Conservation (phyloP, 2,888 invertebrate genomes). For the Hylaea fasciaria region DNA sequence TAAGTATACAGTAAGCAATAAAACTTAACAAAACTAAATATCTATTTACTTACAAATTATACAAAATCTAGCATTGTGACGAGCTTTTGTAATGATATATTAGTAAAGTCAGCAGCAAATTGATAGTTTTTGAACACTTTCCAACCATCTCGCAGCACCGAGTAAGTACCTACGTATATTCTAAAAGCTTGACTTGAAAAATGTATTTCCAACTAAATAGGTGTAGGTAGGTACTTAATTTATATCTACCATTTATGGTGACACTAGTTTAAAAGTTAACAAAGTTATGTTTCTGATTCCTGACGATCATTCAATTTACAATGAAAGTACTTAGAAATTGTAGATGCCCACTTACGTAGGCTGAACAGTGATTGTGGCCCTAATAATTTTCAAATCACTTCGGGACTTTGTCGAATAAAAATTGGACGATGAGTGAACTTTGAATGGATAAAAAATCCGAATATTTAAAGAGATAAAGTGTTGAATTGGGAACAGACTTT, state of each 20-base stretch:
- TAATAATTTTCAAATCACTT: neutral
- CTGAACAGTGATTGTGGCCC: conserved; percentile 39
- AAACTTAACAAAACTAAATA: no score
- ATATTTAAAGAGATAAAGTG: conserved; percentile 12
- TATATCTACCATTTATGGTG: neutral
- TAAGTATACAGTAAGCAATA: no score
- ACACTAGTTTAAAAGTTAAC: conserved; percentile 2
- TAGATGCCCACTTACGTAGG: conserved; percentile 50
- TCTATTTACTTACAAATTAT: no score
- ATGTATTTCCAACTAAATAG: no score
- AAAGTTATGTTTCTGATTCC: conserved; percentile 41
- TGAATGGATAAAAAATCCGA: neutral
- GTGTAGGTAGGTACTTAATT: neutral
- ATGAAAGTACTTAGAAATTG: conserved; percentile 23
- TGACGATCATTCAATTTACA: conserved; percentile 33
- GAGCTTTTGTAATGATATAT: no score
- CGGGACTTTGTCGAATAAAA: conserved; percentile 2
- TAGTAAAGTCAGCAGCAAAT: no score
- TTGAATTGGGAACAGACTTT: conserved; percentile 15
- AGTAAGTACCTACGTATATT: no score
- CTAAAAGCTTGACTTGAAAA: no score
- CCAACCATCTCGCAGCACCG: no score
- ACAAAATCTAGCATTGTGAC: no score
- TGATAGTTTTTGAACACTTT: no score
- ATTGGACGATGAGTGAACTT: neutral